Evolutionary conservation across 2,888 invertebrate species (phyloP).

Genomic region (Pseudoips prasinana): DNA sequence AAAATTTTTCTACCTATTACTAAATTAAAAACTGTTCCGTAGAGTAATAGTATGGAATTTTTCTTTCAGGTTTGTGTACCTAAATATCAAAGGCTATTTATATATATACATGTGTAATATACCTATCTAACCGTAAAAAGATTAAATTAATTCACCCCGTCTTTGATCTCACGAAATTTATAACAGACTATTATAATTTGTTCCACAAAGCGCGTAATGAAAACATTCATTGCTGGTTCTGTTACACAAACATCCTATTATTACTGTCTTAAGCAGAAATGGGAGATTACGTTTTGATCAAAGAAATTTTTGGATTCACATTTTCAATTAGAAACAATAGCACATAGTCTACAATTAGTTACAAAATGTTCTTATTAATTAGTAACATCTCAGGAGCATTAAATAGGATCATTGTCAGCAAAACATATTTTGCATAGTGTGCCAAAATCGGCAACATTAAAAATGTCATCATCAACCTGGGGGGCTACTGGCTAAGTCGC

Average conservation of each 20-base stretch:
- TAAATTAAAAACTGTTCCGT: no score
- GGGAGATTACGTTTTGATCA: constrained; percentile 18
- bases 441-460: no score
- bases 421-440: no score
- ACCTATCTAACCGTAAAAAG: constrained; percentile 28
- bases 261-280: constrained; percentile 17
- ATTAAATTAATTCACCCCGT: constrained; percentile 27
- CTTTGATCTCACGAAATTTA: constrained; percentile 39
- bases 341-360: no score
- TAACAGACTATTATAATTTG: constrained; percentile 33
- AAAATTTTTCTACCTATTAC: no score
- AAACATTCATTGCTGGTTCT: constrained; percentile 16
- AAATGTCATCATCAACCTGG: no score
- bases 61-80: no score
- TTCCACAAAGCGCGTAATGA: constrained; percentile 29
- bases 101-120: constrained; percentile 13
- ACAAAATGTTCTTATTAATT: no score
- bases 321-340: background rate
- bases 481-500: no score
- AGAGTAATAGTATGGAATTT: no score
- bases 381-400: no score
- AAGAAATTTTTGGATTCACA: constrained; percentile 5
- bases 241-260: constrained; percentile 15
- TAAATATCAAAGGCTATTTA: constrained; percentile 14
- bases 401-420: no score